Percentiles rank a stretch among this genome's conserved stretches.
Evolutionary conservation across 2,888 invertebrate genomes (phyloP).

Genomic region (Caenorhabditis sp.): DNA sequence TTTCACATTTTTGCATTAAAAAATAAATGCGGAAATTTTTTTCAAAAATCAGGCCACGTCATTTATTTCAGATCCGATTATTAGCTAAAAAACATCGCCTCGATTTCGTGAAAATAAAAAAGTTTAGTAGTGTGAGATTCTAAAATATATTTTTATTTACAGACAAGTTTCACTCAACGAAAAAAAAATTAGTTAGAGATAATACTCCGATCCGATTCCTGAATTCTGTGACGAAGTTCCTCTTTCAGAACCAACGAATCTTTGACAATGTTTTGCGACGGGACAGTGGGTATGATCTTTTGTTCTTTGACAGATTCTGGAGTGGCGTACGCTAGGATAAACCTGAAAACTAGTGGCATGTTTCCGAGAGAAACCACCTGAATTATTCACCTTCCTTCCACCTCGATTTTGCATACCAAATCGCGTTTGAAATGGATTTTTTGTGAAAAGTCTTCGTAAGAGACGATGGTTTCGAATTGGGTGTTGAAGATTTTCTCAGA

Average conservation of each 20-base stretch:
- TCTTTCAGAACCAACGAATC: constrained; percentile 33
- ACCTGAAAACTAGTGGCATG: constrained; percentile 20
- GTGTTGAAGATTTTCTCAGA: constrained; percentile 47
- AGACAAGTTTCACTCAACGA: constrained; percentile 11
- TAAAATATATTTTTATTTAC: constrained; percentile 36
- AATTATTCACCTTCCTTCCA: constrained; percentile 52
- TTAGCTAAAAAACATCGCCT: too few species aligned
- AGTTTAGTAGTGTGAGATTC: too few species aligned
- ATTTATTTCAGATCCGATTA: too few species aligned
- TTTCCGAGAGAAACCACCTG: too few species aligned
- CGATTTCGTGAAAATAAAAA: too few species aligned
- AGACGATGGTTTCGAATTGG: constrained; percentile 54
- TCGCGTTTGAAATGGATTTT: constrained; percentile 58
- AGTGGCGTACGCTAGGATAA: constrained; percentile 49
- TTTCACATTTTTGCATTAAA: too few species aligned
- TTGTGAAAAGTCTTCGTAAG: constrained; percentile 56
- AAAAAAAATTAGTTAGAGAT: neutral
- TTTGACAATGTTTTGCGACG: constrained; percentile 31
- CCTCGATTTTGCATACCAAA: constrained; percentile 56
- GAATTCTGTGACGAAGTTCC: constrained; percentile 20
- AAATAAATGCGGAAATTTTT: too few species aligned
- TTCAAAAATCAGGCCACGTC: too few species aligned
- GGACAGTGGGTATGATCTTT: constrained; percentile 40
- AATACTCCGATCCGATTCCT: neutral
- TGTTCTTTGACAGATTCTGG: constrained; percentile 41